Evolutionary conservation across 1,140 invertebrate genomes (phyloP).

Genomic region (Popillia japonica): DNA sequence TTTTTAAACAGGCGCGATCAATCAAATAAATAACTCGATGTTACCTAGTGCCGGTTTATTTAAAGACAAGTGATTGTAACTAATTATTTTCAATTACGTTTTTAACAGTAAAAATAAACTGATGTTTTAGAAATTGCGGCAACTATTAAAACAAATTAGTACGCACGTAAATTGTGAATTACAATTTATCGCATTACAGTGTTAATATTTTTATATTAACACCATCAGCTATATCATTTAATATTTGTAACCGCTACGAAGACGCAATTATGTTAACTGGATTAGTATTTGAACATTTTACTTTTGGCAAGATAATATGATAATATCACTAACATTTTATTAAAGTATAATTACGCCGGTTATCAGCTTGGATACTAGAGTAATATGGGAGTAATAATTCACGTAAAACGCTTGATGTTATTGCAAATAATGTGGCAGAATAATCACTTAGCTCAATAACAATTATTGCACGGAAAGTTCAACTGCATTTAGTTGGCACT

Average conservation of each 20-base stretch:
- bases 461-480: constrained; percentile 28
- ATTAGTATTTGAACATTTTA: not conserved
- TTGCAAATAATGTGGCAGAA: constrained; percentile 26
- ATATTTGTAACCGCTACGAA: not conserved
- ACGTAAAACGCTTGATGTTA: not conserved
- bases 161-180: not conserved
- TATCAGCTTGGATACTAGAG: not conserved
- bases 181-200: not conserved
- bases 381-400: not conserved
- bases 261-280: not conserved
- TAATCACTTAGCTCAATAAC: not conserved
- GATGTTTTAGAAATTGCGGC: not conserved
- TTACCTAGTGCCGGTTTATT: not conserved
- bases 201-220: constrained; percentile 6
- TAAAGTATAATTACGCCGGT: not conserved
- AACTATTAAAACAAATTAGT: not conserved
- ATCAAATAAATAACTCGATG: not conserved
- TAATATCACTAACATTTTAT: not conserved
- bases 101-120: not conserved
- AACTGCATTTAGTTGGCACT: constrained; percentile 35
- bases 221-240: not conserved
- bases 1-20: not conserved
- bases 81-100: not conserved
- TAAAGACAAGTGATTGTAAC: not conserved
- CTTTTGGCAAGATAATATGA: not conserved